Percentiles rank a stretch among this genome's conserved stretches.
These are phyloP conservation scores for Armadillidium nasatum DNA, from an alignment of 1,140 invertebrate genomes.

Conservation along the genomic window DNA sequence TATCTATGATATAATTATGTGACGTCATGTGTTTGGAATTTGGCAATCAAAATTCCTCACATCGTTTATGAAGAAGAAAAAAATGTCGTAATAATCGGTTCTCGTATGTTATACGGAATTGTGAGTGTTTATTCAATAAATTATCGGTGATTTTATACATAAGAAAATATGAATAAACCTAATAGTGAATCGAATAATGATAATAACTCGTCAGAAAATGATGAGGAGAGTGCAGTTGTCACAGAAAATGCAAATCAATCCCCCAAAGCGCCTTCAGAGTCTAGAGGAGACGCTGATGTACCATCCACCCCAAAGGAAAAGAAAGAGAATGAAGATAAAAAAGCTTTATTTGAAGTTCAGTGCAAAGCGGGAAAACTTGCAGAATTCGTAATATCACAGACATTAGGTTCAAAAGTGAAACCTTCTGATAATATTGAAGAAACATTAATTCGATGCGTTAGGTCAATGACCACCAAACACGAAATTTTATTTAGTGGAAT, in stretches of 20 bases:
- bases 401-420: neutral
- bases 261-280: neutral
- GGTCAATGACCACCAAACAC: slow-evolving; percentile 57
- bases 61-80: no score
- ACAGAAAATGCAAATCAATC: neutral
- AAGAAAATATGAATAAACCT: no score
- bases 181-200: slow-evolving; percentile 61
- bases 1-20: no score
- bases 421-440: slow-evolving; percentile 42
- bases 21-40: no score
- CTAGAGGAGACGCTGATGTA: neutral
- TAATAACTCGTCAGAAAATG: slow-evolving; percentile 45
- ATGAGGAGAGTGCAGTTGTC: slow-evolving; percentile 24
- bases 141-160: no score
- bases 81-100: no score
- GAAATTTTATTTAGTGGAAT: slow-evolving; percentile 59
- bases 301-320: neutral
- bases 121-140: no score
- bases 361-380: neutral
- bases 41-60: no score
- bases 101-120: no score
- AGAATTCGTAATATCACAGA: neutral
- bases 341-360: neutral
- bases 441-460: slow-evolving; percentile 53
- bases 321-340: neutral